phyloP scores from a whole-genome alignment of 2,888 invertebrate genomes.

The Pilophorus perplexus region DNA sequence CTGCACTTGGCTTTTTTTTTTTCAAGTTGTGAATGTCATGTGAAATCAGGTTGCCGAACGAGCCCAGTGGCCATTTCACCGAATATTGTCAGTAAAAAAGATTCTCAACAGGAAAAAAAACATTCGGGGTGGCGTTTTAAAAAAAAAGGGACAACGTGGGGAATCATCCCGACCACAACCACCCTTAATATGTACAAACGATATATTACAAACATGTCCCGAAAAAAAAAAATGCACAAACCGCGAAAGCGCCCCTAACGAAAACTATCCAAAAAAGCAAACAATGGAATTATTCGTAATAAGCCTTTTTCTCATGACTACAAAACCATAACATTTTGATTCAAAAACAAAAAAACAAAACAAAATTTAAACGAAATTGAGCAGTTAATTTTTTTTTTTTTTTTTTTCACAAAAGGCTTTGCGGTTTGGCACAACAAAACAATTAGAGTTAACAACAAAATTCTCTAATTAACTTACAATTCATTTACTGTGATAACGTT shows the following conservation, averaged over 20 bases:
- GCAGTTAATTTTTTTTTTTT: background rate
- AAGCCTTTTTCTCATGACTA: background rate
- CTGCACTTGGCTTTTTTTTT: too few relatives aligned
- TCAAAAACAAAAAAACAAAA: background rate
- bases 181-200: too few relatives aligned
- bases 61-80: too few relatives aligned
- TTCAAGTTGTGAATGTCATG: too few relatives aligned
- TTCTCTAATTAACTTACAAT: constrained; percentile 16
- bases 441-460: constrained; percentile 2
- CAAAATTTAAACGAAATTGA: background rate
- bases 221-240: constrained; percentile 20
- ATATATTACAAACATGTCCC: too few relatives aligned
- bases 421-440: constrained; percentile 31
- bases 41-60: too few relatives aligned
- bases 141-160: too few relatives aligned
- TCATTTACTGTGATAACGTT: constrained; percentile 6
- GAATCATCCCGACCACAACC: too few relatives aligned
- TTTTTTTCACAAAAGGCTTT: constrained; percentile 12
- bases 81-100: too few relatives aligned
- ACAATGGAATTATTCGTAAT: background rate
- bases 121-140: too few relatives aligned
- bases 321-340: background rate
- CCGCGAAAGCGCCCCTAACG: constrained; percentile 17
- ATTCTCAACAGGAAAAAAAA: too few relatives aligned
- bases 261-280: constrained; percentile 20